Evolutionary conservation across 2,797 vertebrate species (phyloP), one percentile per base, ranked within the genome.

Genomic region (Jordanella pulchra): DNA sequence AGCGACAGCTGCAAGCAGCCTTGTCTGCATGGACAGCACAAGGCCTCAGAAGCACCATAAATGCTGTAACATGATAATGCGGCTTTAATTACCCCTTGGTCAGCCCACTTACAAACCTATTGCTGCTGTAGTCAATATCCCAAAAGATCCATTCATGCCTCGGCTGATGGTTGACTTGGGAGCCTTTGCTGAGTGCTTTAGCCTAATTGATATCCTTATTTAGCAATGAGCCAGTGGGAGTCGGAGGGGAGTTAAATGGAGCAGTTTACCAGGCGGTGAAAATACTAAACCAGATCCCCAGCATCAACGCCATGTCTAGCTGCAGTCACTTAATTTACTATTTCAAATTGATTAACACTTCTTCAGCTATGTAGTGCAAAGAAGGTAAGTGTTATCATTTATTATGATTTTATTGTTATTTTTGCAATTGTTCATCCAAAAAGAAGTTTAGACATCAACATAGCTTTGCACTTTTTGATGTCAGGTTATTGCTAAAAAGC

Each of bases 201-300:
- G 92, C 93, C 93, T 95, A 95, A 95, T 95, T 95, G 93, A 95
- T 94, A 94, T 94, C 94, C 94, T 94, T 95, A 94, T 95, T 95
- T 94, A 94, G 92, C 92, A 93, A 91, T 92, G 92, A 94, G 92
- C 93, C 94, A 93, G 89, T 91, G 92, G 93, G 92, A 94, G 93
- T 93, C 89, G 85, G 88, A 93, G 85, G 84, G 85, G 90, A 92
- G 94, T 94, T 95, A 95, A 95, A 93, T 94, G 93, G 92, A 93
- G 93, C 94, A 93, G 93, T 94, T 95, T 94, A 95, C 93, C 91
- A 91, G 91, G 80, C 89, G 89, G 87, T 75, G 28, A 85, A 89
- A 89, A 86, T 69, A 86, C 90, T 91, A 92, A 89, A 91, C 86
- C 92, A 91, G 77, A 91, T 93, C 89, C 86, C 87, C 79, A 85